phyloP scores from a whole-genome alignment of 2,113 vertebrate species.

The Apistogramma diplotaenia region DNA sequence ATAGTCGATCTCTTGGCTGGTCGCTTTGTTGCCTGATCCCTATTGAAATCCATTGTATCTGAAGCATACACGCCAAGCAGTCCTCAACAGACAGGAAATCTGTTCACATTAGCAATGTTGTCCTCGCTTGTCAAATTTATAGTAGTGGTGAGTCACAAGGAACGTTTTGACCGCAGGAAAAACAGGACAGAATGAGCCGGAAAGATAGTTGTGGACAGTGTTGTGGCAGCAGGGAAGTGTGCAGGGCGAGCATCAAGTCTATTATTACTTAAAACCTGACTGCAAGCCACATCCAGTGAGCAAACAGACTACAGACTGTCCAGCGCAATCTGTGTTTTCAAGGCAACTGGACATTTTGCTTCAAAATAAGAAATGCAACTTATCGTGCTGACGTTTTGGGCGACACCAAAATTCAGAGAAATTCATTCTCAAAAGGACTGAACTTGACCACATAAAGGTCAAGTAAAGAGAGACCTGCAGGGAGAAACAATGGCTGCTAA shows the following conservation, averaged over 20 bases:
- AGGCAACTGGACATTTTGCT: not conserved
- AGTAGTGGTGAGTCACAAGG: not conserved
- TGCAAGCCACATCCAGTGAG: constrained; percentile 16
- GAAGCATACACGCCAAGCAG: constrained; percentile 8
- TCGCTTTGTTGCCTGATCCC: constrained; percentile 14
- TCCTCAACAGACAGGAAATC: constrained; percentile 23
- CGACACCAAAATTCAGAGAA: not conserved
- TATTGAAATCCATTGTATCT: constrained; percentile 24
- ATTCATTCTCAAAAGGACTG: not conserved
- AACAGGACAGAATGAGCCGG: not conserved
- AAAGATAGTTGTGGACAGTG: not conserved
- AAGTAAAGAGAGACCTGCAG: not conserved
- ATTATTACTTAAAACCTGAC: constrained; percentile 12
- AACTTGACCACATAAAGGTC: not conserved
- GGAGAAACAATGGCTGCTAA: not conserved
- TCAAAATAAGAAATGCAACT: not conserved
- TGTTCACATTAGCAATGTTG: constrained; percentile 29
- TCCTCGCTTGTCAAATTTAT: not conserved
- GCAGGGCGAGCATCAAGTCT: constrained; percentile 5
- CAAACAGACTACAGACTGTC: not conserved
- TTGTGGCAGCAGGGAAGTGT: constrained; percentile 6
- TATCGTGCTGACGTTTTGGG: not conserved
- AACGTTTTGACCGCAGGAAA: not conserved
- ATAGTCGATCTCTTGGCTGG: not conserved
- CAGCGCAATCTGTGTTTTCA: not conserved